These are phyloP conservation scores for Dendrophyllia cribrosa DNA, from an alignment of 64 coral and sea anemone species.

Conservation along the genomic window DNA sequence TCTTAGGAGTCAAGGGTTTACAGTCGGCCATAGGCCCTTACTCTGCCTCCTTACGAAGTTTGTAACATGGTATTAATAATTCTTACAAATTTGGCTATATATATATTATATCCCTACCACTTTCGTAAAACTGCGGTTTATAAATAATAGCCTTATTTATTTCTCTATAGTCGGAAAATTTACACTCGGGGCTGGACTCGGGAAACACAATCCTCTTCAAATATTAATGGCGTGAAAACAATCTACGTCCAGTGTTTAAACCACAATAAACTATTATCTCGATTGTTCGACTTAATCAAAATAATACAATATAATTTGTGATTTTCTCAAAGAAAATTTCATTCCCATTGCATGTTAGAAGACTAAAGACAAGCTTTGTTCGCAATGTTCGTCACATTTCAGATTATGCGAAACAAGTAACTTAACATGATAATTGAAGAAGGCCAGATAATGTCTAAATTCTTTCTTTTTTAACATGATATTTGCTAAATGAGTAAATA, in stretches of 20 bases:
- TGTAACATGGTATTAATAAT: constrained; percentile 46
- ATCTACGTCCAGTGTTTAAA: neutral
- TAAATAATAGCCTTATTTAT: constrained; percentile 45
- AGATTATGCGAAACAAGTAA: neutral
- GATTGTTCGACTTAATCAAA: neutral
- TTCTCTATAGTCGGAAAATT: constrained; percentile 38
- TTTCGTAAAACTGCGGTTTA: constrained; percentile 33
- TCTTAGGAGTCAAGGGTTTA: too few relatives aligned
- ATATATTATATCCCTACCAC: constrained; percentile 56
- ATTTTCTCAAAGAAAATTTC: neutral
- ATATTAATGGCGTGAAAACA: neutral
- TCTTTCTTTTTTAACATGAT: neutral
- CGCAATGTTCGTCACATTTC: neutral
- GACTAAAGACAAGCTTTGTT: neutral
- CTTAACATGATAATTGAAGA: neutral
- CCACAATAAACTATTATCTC: neutral
- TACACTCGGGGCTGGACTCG: neutral
- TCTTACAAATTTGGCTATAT: constrained; percentile 46
- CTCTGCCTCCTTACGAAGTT: constrained; percentile 41
- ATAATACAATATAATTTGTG: neutral
- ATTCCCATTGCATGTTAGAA: neutral
- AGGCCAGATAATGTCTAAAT: neutral
- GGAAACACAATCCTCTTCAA: neutral
- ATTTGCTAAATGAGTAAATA: neutral
- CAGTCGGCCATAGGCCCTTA: constrained; percentile 33